Evolutionary conservation across 2,888 invertebrate species (phyloP).

Genomic region (Nemoura dubitans): DNA sequence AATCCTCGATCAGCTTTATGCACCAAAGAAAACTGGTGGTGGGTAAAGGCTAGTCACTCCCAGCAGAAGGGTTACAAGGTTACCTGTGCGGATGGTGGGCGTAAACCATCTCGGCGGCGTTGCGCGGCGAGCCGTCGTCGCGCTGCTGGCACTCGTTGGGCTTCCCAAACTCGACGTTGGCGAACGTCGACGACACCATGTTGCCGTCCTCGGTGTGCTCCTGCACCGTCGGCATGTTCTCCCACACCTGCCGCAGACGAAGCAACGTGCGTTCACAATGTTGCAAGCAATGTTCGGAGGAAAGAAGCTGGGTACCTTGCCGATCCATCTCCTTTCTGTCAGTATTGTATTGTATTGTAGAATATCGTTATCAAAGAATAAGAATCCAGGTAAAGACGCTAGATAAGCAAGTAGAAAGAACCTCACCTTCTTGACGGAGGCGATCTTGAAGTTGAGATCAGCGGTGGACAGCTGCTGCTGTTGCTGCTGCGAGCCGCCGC

Average conservation of each 20-base stretch:
- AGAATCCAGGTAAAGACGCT: too few species aligned
- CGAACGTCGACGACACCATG: constrained; percentile 53
- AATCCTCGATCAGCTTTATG: too few species aligned
- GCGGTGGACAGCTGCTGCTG: constrained; percentile 79
- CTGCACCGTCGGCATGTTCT: constrained; percentile 61
- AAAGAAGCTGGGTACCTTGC: too few species aligned
- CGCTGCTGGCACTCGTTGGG: constrained; percentile 50
- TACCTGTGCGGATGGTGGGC: constrained; percentile 42
- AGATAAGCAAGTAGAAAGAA: too few species aligned
- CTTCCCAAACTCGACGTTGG: constrained; percentile 52
- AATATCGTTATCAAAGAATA: too few species aligned
- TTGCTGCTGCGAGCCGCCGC: constrained; percentile 56
- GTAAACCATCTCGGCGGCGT: constrained; percentile 50
- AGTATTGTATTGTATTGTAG: too few species aligned
- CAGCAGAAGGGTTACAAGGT: background rate
- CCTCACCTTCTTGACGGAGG: constrained; percentile 83
- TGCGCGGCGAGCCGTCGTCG: constrained; percentile 49
- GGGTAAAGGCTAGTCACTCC: too few species aligned
- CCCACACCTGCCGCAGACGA: constrained; percentile 73
- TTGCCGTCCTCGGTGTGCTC: constrained; percentile 56
- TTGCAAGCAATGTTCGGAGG: too few species aligned
- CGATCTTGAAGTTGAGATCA: constrained; percentile 92
- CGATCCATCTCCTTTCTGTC: too few species aligned
- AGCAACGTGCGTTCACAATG: too few species aligned
- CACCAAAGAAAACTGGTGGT: too few species aligned